Evolutionary conservation across 2,888 invertebrate genomes (phyloP).

Genomic region (Parochlus steinenii): DNA sequence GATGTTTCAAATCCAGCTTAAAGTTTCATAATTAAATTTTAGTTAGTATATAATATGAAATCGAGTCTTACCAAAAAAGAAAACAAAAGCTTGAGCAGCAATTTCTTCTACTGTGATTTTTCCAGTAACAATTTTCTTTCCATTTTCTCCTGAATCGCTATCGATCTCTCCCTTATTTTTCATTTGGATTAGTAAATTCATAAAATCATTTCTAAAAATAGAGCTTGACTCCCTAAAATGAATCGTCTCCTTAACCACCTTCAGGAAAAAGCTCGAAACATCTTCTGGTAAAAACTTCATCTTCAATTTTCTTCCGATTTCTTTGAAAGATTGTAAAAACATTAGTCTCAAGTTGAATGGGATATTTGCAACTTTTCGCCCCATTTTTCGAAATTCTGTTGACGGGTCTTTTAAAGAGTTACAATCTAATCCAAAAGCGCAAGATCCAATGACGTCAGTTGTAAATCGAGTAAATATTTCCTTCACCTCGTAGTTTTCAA

Average conservation of each 20-base stretch:
- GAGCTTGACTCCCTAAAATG: constrained; percentile 27
- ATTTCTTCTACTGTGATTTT: constrained; percentile 6
- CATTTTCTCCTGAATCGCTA: constrained; percentile 16
- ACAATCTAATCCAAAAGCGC: constrained; percentile 25
- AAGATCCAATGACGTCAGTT: constrained; percentile 18
- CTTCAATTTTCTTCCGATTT: not conserved
- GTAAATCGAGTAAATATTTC: constrained; percentile 14
- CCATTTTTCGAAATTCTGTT: constrained; percentile 18
- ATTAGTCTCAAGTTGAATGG: not conserved
- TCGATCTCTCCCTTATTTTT: constrained; percentile 28
- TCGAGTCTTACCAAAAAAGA: no score
- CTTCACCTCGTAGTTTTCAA: constrained; percentile 14
- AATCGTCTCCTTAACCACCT: constrained; percentile 30
- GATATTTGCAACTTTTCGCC: constrained; percentile 13
- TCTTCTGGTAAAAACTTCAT: not conserved
- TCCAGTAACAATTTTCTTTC: no score
- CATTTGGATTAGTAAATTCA: constrained; percentile 36
- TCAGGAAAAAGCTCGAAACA: constrained; percentile 26
- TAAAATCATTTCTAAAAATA: constrained; percentile 34
- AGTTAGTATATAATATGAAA: no score
- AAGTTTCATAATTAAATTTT: no score
- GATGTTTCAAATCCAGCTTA: no score
- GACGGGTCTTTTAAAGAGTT: constrained; percentile 17
- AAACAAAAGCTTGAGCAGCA: constrained; percentile 8
- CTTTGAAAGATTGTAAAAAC: constrained; percentile 3